phyloP scores from a whole-genome alignment of 2,797 vertebrate genomes.

The Argyrosomus regius region DNA sequence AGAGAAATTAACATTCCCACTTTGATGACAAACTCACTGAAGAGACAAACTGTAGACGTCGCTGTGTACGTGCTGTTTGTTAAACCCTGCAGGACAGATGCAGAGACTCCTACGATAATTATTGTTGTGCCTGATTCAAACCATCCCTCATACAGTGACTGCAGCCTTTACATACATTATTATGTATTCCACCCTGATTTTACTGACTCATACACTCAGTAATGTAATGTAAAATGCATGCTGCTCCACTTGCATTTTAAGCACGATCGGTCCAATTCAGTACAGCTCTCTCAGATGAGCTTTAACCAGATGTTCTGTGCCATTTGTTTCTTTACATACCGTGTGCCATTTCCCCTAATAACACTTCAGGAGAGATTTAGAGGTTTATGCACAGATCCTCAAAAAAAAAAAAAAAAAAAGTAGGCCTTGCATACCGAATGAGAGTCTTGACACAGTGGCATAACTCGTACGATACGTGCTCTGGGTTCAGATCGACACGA shows the following conservation, averaged over 20 bases:
- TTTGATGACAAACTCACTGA: conserved; percentile 25
- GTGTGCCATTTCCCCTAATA: conserved; percentile 61
- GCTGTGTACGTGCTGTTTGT: neutral
- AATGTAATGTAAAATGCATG: conserved; percentile 80
- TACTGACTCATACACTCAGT: conserved; percentile 74
- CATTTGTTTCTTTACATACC: conserved; percentile 78
- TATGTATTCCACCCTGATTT: conserved; percentile 66
- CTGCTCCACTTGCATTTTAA: conserved; percentile 83
- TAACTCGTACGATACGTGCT: conserved; percentile 76
- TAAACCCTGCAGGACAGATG: conserved; percentile 22
- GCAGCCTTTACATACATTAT: conserved; percentile 45
- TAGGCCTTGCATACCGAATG: conserved; percentile 71
- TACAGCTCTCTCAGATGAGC: conserved; percentile 65
- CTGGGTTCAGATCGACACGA: conserved; percentile 74
- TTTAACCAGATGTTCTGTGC: conserved; percentile 76
- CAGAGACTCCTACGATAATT: conserved; percentile 30
- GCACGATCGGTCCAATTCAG: conserved; percentile 70
- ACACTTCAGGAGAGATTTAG: conserved; percentile 79
- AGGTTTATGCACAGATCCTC: conserved; percentile 66
- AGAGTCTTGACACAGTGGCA: conserved; percentile 70
- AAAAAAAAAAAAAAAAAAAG: conserved; percentile 20
- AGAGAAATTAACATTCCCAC: conserved; percentile 29
- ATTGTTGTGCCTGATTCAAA: conserved; percentile 32
- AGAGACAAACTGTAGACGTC: conserved; percentile 12
- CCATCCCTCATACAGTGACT: conserved; percentile 24